Base-by-base conservation (phyloP, 2,888 invertebrate genomes). In the Drosophila mayaguana region DNA sequence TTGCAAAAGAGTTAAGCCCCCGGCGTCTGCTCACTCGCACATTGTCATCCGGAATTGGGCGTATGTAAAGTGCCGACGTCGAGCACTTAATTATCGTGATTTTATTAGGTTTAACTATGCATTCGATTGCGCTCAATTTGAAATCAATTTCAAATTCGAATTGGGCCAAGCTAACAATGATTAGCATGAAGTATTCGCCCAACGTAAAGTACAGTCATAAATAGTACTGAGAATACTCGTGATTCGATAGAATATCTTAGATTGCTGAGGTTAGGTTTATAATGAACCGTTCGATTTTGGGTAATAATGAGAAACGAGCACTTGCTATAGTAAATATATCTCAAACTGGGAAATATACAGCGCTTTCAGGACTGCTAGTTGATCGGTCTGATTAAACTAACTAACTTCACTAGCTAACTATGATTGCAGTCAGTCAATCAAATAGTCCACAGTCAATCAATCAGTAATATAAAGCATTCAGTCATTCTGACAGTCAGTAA, bases 41-140 rank as follows among this genome's bases (percentile, higher is more conserved):
- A 77, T 65, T 72, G 46, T 48, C 53, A 63, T 76, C 28, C 42
- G 11, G 66, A 76, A 76, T 65, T 62, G 61, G 62, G 28, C 20
- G 38, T 38, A 14, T 53, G 12, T 56, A 51, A 46, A 64, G 62
- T 65, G 60, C 59, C 68, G 68, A 66, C 11, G 68, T 53, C 53
- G 66, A 63, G 63, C 59, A 68, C 64, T 68, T 68, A 84, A 78
- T 81, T 82, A 72, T 34, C 43, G 32, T 42, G 45, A 78, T 67
- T 75, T 46, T 62, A 64, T 74, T 71, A 43, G 63, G 20, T 51
- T 43, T 16, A 74, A 70, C 53, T 62, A 45, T 22, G 55, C 43
- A 56, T 55, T 64, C 48, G 25, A 28, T 43, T 18, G 22, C 38
- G 43, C n/a, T 50, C 43, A 28, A 48, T 57, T 48, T 34, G 36